Evolutionary conservation across 2,797 vertebrate species (phyloP), one percentile per base, ranked within the genome.

Genomic region (Carapus acus): DNA sequence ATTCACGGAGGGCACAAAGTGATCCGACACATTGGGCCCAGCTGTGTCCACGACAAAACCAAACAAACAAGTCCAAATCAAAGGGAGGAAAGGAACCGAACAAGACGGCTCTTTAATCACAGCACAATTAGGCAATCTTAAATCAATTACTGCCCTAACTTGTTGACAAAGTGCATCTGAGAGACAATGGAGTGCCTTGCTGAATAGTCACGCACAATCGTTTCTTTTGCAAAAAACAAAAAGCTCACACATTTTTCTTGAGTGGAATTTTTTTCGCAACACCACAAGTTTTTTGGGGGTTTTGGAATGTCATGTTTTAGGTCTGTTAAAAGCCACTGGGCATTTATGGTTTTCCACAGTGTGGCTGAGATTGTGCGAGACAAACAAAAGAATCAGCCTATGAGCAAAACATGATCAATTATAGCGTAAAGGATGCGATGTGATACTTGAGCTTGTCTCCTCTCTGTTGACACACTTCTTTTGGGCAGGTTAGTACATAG

Each of bases 21-120:
- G 65, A 84, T 78, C 74, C 9, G 76, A 83, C 89, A 90, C 78
- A 77, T 85, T 89, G 88, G 74, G 77, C 53, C 77, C 92, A 93
- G 92, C 92, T 94, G 92, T 83, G 81, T 80, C 63, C 65, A 69
- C 14, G 48, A 64, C 76, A 81, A 82, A 76, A 74, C 77, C 78
- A 84, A 89, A 88, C 82, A 89, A 92, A 89, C 84, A 84, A 80
- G 73, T 37, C 29, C 42, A 83, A 88, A 86, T 88, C 71, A 85
- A 87, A 88, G 82, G 74, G 66, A 79, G 79, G 65, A 79, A 67
- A 74, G 67, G 24, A 83, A 38, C 6, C 54, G 39, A 69, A 70
- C 51, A 53, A 44, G 49, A 62, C 67, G n/a, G 34, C 54, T 81
- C 86, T 89, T 85, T 86, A 89, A 91, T 90, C 86, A 87, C n/a